phyloP scores from a whole-genome alignment of 2,888 invertebrate genomes.

The Rhyacophila evoluta region DNA sequence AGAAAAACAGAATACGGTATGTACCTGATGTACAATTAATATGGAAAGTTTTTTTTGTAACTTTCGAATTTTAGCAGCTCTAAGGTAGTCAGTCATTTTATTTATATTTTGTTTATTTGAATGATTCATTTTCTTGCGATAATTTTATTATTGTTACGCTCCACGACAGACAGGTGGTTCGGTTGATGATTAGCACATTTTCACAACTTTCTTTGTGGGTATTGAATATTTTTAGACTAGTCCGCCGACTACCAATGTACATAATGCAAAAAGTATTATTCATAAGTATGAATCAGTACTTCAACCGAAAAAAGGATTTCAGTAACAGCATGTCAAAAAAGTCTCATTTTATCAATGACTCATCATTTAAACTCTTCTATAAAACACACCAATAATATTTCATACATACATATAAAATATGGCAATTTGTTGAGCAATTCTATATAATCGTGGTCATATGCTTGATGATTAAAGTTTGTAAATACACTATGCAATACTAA shows the following conservation, averaged over 20 bases:
- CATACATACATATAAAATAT: too few species aligned
- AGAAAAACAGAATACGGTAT: conserved; percentile 60
- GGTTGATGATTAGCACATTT: background rate
- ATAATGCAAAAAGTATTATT: too few species aligned
- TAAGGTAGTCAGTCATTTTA: background rate
- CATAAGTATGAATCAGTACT: too few species aligned
- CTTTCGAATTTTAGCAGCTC: background rate
- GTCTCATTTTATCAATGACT: too few species aligned
- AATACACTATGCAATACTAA: too few species aligned
- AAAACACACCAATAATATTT: too few species aligned
- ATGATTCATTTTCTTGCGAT: background rate
- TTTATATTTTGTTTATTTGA: background rate
- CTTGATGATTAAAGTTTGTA: too few species aligned
- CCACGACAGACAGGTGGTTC: background rate
- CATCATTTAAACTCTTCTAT: too few species aligned
- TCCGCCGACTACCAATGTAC: background rate
- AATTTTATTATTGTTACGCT: background rate
- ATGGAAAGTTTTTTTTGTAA: conserved; percentile 60
- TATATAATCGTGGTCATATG: too few species aligned
- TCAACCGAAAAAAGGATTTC: too few species aligned
- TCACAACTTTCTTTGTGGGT: background rate
- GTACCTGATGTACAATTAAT: conserved; percentile 57
- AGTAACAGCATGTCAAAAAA: too few species aligned
- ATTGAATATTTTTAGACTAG: background rate
- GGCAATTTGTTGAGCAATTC: too few species aligned